Percentiles rank a stretch among this genome's conserved stretches.
Conservation (phyloP, 2,113 vertebrate species). For the Hippocampus comes region DNA sequence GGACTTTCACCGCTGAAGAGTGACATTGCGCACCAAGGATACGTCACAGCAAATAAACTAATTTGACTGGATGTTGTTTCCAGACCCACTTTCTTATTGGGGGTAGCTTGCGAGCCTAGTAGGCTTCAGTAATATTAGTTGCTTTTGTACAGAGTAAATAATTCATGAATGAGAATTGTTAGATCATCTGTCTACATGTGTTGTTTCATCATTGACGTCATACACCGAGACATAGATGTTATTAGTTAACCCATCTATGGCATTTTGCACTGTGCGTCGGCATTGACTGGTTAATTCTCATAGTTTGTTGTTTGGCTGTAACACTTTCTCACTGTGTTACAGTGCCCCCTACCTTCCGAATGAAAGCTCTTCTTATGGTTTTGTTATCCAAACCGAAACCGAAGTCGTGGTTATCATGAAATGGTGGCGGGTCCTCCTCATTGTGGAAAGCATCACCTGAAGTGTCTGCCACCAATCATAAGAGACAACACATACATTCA, state of each 20-base stretch:
- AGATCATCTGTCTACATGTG: too few species aligned
- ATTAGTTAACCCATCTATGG: too few species aligned
- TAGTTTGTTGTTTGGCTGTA: neutral
- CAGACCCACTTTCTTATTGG: too few species aligned
- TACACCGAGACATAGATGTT: too few species aligned
- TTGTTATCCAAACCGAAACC: slow-evolving; percentile 57
- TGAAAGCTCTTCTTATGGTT: slow-evolving; percentile 56
- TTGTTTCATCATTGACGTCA: too few species aligned
- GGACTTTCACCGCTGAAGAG: too few species aligned
- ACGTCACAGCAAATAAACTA: too few species aligned
- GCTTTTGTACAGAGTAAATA: neutral
- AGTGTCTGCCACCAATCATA: neutral
- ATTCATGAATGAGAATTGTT: too few species aligned
- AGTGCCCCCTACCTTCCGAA: slow-evolving; percentile 49
- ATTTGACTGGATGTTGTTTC: too few species aligned
- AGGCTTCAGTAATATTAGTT: neutral
- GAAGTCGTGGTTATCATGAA: slow-evolving; percentile 54
- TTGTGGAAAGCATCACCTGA: slow-evolving; percentile 31
- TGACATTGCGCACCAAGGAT: too few species aligned
- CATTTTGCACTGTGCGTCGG: too few species aligned
- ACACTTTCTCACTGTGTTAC: neutral
- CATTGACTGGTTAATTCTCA: neutral
- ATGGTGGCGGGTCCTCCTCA: slow-evolving; percentile 50
- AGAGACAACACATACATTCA: neutral
- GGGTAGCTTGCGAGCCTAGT: neutral